Base-by-base conservation (phyloP, 2,888 invertebrate species). In the Drosophila vallismaia region DNA sequence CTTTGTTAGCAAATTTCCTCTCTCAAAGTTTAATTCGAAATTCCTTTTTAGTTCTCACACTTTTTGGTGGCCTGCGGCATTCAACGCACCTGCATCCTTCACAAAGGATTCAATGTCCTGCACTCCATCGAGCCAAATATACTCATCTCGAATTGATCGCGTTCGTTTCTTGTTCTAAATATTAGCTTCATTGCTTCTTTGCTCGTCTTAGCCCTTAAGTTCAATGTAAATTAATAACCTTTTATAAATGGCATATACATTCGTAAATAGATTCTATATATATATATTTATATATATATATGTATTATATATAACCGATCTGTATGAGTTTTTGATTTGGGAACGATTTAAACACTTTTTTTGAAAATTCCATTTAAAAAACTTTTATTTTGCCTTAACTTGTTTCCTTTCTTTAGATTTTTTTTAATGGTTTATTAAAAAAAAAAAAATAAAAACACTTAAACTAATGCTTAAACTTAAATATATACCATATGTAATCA, bases 81-180 rank as follows among this genome's bases (percentile, higher is more conserved):
- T 58, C 93, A 94, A 0, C 94, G 95, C 86, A 97, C 98, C 4
- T 97, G 97, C 90, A 94, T 96, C 10, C 93, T 98, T 10, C 97
- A 98, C 92, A 96, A 96, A 58, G 98, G 98, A 46, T 95, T 97
- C 80, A 94, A 96, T 75, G 94, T 95, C n/a, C 92, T 98, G 50
- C 93, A 94, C 67, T 92, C 94, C 3, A 93, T 95, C 74, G 93
- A 94, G 55, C 95, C 95, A 0, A 94, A 91, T 80, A 90, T 92
- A 74, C 86, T 91, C 73, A 79, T 90, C 74, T 91, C 90, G 74
- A 89, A 90, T 75, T 91, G 79, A 88, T 36, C 14, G 19, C 48
- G 19, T 54, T 9, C 28, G 28, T 28, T 36, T 7, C 24, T 6
- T 54, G 42, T 19, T 19, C 19, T 1, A 19, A 19, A 19, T 19